Base-by-base conservation (phyloP, 2,797 vertebrate species). In the Pampus argenteus region DNA sequence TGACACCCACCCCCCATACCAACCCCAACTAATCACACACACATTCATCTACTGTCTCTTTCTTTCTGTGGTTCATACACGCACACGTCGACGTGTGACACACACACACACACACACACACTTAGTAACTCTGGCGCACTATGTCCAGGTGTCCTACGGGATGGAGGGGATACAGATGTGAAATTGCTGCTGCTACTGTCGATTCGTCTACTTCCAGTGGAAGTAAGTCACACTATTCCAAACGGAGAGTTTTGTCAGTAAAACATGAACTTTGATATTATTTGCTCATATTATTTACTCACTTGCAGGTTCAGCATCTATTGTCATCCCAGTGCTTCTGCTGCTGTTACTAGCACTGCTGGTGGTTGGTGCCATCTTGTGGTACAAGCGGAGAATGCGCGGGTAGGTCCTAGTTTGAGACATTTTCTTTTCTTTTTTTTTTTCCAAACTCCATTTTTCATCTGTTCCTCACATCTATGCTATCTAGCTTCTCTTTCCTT, bases 371-470 rank as follows among this genome's bases (percentile, higher is more conserved):
- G 93, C 92, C 81, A 95, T 97, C 69, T 92, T 96, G 82, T 98
- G 98, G 97, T 98, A 98, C 88, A 98, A 96, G 88, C 93, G 94
- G 87, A 95, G 96, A 88, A 96, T 98, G 92, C 96, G 95, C 40
- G 97, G 98, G 98, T 99, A 82, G 95, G 97, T 91, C 28, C 20
- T 26, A 0, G 17, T 23, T 44, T 17, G 28, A 54, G 1, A 23
- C 14, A 9, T 34, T 36, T 36, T 14, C 9, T 36, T 36, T 36
- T 7, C 34, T 17, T 47, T 10, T 10, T 56, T 14, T 52, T 0
- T 2, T 58, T 22, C 38, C 47, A 9, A 13, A 51, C 70, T 58
- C 47, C 72, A 75, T 73, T 71, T 75, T 94, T 95, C 85, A 74
- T 68, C 61, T 75, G 44, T 48, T 87, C 81, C 65, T 85, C 74